Base-by-base conservation (phyloP, 2,888 invertebrate species). In the Lasioglossum pauxillum region DNA sequence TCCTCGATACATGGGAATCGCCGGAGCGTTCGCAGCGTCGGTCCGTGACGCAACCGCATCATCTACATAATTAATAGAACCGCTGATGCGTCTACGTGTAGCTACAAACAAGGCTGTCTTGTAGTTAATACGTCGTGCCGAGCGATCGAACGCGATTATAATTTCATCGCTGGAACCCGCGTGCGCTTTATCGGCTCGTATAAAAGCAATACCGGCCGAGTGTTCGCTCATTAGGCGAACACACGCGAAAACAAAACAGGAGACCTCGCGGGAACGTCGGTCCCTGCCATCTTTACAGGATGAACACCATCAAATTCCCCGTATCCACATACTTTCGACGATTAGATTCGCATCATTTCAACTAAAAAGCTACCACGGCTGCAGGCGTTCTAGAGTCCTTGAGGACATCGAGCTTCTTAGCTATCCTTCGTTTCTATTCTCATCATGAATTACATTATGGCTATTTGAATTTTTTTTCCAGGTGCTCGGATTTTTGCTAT, bases 41-140 rank as follows among this genome's bases (percentile, higher is more conserved):
- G 60, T 75, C 82, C 82, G 79, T 85, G 83, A 69, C 82, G 84
- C 88, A 91, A 91, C 83, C 78, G 80, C 88, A 80, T 84, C 88
- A 83, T 90, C 88, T 93, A 89, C 92, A 92, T 93, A 93, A 93
- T 93, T 93, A 94, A 92, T 92, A 90, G 89, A 90, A 89, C 87
- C 90, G 91, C 90, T 92, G 93, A 93, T 93, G 92, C 91, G 89
- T 76, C 91, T 90, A 91, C 92, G 90, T 87, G 86, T 90, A 91
- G 88, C 86, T 92, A 92, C 91, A 93, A 93, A 94, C 92, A 91
- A 90, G 92, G 87, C 90, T 93, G 90, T 92, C 92, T 92, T 93
- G 94, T 88, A 89, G 92, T 91, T 93, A 93, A 93, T 93, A 92
- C 91, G 83, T 90, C 90, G 91, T 90, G 91, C 85, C 86, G 87